Conservation (phyloP, 1,140 invertebrate species). For the Listronotus oregonensis region DNA sequence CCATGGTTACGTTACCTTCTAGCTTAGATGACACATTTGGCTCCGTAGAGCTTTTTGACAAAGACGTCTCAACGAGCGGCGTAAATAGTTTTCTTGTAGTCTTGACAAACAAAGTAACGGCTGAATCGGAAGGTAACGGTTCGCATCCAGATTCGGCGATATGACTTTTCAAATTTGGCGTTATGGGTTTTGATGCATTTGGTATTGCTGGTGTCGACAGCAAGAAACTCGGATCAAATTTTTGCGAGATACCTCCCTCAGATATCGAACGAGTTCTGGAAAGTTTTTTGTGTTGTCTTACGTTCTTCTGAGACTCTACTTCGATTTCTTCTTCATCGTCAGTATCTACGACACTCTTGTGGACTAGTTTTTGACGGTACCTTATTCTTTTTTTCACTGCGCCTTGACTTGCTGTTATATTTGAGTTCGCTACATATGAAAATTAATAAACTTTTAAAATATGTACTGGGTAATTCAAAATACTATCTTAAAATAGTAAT, state of each 20-base stretch:
- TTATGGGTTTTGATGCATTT: too few species aligned
- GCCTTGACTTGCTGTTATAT: constrained; percentile 40
- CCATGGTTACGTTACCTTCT: too few species aligned
- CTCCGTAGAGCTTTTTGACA: constrained; percentile 25
- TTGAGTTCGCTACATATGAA: neutral
- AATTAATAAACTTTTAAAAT: too few species aligned
- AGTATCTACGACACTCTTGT: constrained; percentile 39
- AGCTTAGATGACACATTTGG: neutral
- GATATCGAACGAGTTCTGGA: constrained; percentile 34
- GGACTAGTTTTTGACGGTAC: constrained; percentile 45
- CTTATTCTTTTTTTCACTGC: constrained; percentile 51
- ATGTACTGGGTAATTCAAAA: too few species aligned
- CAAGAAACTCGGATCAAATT: constrained; percentile 7
- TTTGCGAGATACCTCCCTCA: constrained; percentile 14
- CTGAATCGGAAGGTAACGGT: constrained; percentile 41
- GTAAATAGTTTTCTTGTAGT: constrained; percentile 79
- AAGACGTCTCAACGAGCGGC: constrained; percentile 60
- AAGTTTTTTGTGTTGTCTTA: constrained; percentile 38
- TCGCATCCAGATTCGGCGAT: constrained; percentile 6
- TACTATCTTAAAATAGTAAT: too few species aligned
- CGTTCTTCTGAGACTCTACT: constrained; percentile 31
- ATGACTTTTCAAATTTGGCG: neutral
- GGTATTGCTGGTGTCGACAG: neutral
- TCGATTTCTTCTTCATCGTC: constrained; percentile 48
- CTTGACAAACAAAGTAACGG: constrained; percentile 69